Evolutionary conservation across 2,888 invertebrate species (phyloP).

Genomic region (Hypomecis punctinalis): DNA sequence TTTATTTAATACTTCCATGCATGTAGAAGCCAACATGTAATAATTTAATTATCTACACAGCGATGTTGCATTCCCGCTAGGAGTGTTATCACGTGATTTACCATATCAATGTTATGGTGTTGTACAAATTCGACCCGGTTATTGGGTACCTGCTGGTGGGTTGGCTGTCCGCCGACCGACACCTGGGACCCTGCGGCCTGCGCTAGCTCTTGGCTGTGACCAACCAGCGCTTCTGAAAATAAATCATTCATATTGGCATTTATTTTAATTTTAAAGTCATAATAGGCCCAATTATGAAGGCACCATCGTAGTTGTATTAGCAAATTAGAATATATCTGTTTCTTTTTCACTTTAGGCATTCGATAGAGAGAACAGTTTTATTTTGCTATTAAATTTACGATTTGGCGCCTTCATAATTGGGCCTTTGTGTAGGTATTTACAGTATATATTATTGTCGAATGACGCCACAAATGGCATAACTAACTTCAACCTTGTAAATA

Average conservation of each 20-base stretch:
- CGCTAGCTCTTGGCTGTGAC: constrained; percentile 53
- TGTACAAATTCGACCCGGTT: constrained; percentile 83
- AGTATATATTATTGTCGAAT: no score
- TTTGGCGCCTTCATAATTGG: no score
- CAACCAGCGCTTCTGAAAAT: constrained; percentile 72
- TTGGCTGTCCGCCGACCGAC: constrained; percentile 67
- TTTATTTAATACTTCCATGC: constrained; percentile 46
- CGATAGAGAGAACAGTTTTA: no score
- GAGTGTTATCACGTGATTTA: constrained; percentile 79
- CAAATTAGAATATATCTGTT: no score
- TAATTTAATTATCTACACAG: constrained; percentile 55
- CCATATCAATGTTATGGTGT: constrained; percentile 85
- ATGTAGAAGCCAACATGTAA: constrained; percentile 33
- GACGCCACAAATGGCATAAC: no score
- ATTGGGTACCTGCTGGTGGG: constrained; percentile 84
- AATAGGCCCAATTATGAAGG: no score
- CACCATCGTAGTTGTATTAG: no score
- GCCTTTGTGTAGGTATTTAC: no score
- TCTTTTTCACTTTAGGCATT: no score
- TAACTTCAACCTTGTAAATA: no score
- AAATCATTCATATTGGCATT: neutral
- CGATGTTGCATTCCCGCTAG: constrained; percentile 73
- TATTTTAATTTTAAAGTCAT: no score
- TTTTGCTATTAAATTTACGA: no score
- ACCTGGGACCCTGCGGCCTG: constrained; percentile 67